Percentiles rank a stretch among this genome's conserved stretches.
phyloP scores from a whole-genome alignment of 2,888 invertebrate genomes.

The Drosophila quasianomalipes region DNA sequence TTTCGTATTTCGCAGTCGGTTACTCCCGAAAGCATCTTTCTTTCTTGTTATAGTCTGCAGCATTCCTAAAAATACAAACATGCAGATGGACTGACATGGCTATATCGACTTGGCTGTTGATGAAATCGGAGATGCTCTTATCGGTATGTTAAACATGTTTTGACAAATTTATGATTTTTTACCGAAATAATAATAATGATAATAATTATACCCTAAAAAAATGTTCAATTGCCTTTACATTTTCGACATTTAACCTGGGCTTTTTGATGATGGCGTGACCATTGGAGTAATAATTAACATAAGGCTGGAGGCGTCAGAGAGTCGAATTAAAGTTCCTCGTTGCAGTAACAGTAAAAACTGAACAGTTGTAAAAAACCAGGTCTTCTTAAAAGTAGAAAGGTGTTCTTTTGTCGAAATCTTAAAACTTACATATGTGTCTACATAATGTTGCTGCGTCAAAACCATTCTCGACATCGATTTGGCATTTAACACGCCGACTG shows the following conservation, averaged over 20 bases:
- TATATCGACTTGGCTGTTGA: not conserved
- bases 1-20: not conserved
- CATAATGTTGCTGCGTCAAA: not conserved
- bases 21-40: not conserved
- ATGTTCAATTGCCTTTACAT: not conserved
- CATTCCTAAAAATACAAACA: not conserved
- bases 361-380: not conserved
- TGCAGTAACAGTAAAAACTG: not conserved
- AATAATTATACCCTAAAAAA: not conserved
- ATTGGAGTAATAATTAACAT: not conserved
- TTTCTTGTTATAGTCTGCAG: not conserved
- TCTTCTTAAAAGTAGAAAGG: not conserved
- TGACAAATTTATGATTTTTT: not conserved
- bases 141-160: no score
- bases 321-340: not conserved
- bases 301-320: not conserved
- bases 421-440: not conserved
- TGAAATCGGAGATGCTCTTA: not conserved
- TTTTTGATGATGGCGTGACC: no score
- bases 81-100: not conserved
- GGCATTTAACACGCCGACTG: not conserved
- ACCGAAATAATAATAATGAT: not conserved
- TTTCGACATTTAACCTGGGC: not conserved
- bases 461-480: not conserved
- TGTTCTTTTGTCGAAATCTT: not conserved